Evolutionary conservation across 2,888 invertebrate species (phyloP).

Genomic region (Platycheirus rosarum): DNA sequence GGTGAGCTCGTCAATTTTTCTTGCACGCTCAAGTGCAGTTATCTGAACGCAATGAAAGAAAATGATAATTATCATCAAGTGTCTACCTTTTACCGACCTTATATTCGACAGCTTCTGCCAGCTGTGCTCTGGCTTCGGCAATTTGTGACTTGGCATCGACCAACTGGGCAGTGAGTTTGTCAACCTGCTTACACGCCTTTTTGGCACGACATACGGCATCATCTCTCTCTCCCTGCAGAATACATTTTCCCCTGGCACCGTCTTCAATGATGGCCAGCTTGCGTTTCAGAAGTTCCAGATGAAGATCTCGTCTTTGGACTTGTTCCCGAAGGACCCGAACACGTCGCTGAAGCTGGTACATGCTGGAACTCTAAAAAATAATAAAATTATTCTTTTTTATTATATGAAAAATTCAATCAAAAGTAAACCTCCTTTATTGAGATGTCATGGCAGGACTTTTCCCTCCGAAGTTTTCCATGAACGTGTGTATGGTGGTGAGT

Average conservation of each 20-base stretch:
- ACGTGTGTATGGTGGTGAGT: slow-evolving; percentile 75
- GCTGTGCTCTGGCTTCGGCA: slow-evolving; percentile 92
- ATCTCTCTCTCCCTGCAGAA: slow-evolving; percentile 87
- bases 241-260: slow-evolving; percentile 85
- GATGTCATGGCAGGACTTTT: slow-evolving; percentile 91
- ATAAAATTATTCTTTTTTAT: not conserved
- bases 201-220: slow-evolving; percentile 88
- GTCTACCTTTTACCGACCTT: slow-evolving; percentile 84
- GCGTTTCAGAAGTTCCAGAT: slow-evolving; percentile 93
- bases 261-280: slow-evolving; percentile 94
- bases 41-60: slow-evolving; percentile 85
- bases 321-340: slow-evolving; percentile 94
- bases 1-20: slow-evolving; percentile 92
- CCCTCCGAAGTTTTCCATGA: slow-evolving; percentile 89
- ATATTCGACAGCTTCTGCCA: slow-evolving; percentile 93
- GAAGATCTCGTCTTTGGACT: slow-evolving; percentile 94
- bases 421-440: slow-evolving; percentile 89
- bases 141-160: slow-evolving; percentile 91
- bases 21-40: slow-evolving; percentile 90
- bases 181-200: slow-evolving; percentile 92
- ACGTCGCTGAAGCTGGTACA: slow-evolving; percentile 93
- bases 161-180: slow-evolving; percentile 90
- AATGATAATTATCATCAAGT: not conserved
- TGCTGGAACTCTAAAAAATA: slow-evolving; percentile 88
- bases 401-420: not conserved